Base-by-base conservation (phyloP, 2,797 vertebrate genomes). In the Austrolebias charrua region DNA sequence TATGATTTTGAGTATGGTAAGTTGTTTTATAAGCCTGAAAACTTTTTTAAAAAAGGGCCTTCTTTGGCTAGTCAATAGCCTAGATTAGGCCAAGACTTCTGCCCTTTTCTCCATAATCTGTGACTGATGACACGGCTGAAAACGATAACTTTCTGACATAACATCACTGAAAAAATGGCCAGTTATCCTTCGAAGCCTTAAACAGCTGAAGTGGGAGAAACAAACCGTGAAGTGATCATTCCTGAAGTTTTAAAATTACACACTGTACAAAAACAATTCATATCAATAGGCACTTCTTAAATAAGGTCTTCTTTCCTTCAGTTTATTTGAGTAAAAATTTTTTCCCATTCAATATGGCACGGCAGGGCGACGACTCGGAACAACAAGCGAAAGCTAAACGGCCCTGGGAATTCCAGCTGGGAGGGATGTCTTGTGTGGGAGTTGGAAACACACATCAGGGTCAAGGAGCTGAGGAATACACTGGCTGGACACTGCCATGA, bases 211-310 rank as follows among this genome's bases (percentile, higher is more conserved):
- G 59, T 55, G 60, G 71, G 75, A 79, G 71, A 76, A 80, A 83
- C 68, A 70, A 86, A 90, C 80, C 83, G 75, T 85, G 70, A 86
- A 48, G 58, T 83, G 76, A 66, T 82, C 63, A 66, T 81, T 90
- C 82, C 82, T 86, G 78, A 89, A 79, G 38, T 75, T 69, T 73
- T 59, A 73, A 84, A 88, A 86, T 86, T 69, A 83, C 82, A 84
- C 82, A 84, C 72, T 84, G 80, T 90, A 89, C 79, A 89, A 87
- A 55, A 88, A 89, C 73, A 77, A 86, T 85, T 85, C 42, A 77
- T 81, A 84, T 90, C 83, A 83, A 85, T 90, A 94, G 93, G 93
- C 93, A 94, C 93, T 93, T 92, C 65, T 88, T 88, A 92, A 91
- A 91, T 88, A 91, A 76, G 56, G 61, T 84, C 19, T 76, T 71